These are phyloP conservation scores for Cynopterus brachyotis DNA, from an alignment of 2,113 vertebrate species.

Conservation along the genomic window DNA sequence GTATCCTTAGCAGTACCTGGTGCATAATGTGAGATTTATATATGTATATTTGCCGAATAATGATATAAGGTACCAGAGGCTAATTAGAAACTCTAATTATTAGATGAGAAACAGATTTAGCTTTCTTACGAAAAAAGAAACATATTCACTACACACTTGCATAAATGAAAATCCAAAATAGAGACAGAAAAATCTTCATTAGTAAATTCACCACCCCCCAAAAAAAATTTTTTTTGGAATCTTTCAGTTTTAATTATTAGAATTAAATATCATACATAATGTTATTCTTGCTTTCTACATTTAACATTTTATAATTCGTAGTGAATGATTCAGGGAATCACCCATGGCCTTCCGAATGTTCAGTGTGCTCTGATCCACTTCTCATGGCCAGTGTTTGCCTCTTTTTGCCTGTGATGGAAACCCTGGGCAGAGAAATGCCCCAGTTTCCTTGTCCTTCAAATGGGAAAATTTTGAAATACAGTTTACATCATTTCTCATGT, in stretches of 20 bases:
- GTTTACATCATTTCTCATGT: not conserved
- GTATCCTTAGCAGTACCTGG: not conserved
- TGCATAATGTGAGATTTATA: not conserved
- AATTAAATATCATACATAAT: not conserved
- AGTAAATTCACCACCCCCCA: not conserved
- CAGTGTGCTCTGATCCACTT: not conserved
- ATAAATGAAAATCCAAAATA: not conserved
- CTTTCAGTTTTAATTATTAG: not conserved
- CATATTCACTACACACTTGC: not conserved
- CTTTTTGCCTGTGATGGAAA: not conserved
- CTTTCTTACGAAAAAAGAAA: not conserved
- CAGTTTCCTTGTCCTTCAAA: not conserved
- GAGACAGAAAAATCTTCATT: not conserved
- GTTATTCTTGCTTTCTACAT: not conserved
- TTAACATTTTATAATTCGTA: not conserved
- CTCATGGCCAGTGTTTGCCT: not conserved
- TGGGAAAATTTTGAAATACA: not conserved
- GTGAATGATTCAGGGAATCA: not conserved
- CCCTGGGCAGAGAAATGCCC: not conserved
- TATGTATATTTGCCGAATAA: not conserved
- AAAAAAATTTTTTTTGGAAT: not conserved
- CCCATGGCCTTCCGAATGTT: not conserved
- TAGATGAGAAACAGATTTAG: not conserved
- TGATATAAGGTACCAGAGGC: not conserved
- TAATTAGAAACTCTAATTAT: not conserved